These are phyloP conservation scores for Drosophila vallismaia DNA, from an alignment of 2,888 invertebrate genomes.

Conservation along the genomic window DNA sequence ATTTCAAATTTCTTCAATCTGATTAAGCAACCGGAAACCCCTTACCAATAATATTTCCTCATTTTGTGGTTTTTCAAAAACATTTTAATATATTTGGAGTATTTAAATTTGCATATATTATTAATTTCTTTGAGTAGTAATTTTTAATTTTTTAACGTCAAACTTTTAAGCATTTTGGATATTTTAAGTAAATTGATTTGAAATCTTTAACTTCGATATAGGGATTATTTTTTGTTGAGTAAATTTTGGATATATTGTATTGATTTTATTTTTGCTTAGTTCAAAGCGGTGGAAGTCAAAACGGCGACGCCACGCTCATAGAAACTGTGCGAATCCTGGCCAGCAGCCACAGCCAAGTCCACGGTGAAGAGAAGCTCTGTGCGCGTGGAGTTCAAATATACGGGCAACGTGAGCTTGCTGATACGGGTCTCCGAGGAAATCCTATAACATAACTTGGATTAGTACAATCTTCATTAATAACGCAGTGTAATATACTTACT, in stretches of 20 bases:
- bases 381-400: constrained; percentile 98
- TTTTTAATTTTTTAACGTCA: not conserved
- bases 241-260: too few species aligned
- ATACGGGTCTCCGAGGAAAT: constrained; percentile 84
- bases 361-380: constrained; percentile 97
- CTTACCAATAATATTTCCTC: not conserved
- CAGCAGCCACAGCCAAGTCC: constrained; percentile 95
- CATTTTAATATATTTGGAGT: not conserved
- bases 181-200: too few species aligned
- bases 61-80: not conserved
- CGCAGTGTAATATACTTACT: constrained; percentile 84
- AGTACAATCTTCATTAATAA: rapidly evolving
- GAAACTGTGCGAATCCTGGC: constrained; percentile 97
- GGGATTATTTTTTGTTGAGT: too few species aligned
- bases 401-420: constrained; percentile 94
- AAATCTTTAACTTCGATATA: too few species aligned
- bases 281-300: constrained; percentile 95
- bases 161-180: too few species aligned
- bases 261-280: constrained; percentile 84
- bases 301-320: constrained; percentile 99
- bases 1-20: not conserved
- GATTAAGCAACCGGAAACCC: not conserved
- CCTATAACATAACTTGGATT: constrained; percentile 57
- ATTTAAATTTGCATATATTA: not conserved
- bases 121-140: not conserved